Conservation (phyloP, 1,140 invertebrate genomes). For the Leptinotarsa lineolata region DNA sequence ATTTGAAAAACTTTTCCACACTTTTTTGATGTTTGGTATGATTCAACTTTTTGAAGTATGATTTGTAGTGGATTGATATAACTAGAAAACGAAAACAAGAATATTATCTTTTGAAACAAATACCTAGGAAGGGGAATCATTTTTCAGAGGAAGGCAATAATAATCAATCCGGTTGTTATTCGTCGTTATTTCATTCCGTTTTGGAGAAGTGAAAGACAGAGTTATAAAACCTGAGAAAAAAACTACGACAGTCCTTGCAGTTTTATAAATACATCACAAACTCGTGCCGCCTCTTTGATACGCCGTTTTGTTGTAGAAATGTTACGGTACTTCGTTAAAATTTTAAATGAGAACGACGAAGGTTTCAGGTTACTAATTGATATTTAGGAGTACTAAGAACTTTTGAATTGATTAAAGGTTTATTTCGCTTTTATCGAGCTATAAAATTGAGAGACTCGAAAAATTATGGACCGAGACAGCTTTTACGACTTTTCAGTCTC, state of each 20-base stretch:
- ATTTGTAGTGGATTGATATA: too few species aligned
- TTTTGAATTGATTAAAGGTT: not conserved
- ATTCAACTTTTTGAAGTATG: too few species aligned
- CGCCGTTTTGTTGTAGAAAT: not conserved
- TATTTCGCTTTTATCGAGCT: not conserved
- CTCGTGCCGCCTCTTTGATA: constrained; percentile 4
- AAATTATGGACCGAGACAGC: not conserved
- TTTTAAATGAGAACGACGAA: not conserved
- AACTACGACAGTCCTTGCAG: not conserved
- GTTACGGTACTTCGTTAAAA: not conserved
- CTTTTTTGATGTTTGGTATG: too few species aligned
- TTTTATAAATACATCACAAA: not conserved
- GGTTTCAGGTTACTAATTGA: not conserved
- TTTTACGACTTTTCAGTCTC: not conserved
- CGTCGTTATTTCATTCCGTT: too few species aligned
- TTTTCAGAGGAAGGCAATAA: too few species aligned
- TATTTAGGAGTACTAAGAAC: constrained; percentile 5
- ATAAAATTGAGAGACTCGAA: constrained; percentile 1
- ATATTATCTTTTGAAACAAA: too few species aligned
- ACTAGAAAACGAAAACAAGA: too few species aligned
- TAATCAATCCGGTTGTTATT: too few species aligned
- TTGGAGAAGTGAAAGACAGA: too few species aligned
- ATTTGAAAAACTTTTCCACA: too few species aligned
- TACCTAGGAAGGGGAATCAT: too few species aligned
- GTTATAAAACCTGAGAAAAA: not conserved